Percentiles rank a stretch among this genome's conserved stretches.
phyloP scores from a whole-genome alignment of 2,888 invertebrate genomes.

The Pterostichus niger region DNA sequence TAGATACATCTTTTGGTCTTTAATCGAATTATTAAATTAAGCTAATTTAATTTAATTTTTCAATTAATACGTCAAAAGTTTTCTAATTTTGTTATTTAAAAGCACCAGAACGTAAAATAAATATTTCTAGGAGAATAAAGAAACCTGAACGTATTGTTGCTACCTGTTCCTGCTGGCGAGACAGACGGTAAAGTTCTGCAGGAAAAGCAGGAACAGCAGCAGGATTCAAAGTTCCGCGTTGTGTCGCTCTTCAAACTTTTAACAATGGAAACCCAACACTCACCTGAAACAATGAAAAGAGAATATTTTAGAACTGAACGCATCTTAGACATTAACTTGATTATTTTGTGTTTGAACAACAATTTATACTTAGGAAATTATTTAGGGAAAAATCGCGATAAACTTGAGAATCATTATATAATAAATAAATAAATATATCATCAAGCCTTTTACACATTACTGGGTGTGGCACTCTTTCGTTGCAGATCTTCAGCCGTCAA shows the following conservation, averaged over 20 bases:
- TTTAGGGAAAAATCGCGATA: too few relatives aligned
- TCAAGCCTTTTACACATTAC: too few relatives aligned
- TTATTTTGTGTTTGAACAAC: slow-evolving; percentile 11
- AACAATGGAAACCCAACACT: slow-evolving; percentile 65
- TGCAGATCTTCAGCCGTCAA: too few relatives aligned
- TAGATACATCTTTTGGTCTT: not conserved
- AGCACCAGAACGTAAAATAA: slow-evolving; percentile 15
- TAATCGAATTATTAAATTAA: not conserved
- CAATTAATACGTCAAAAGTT: not conserved
- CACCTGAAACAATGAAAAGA: slow-evolving; percentile 62
- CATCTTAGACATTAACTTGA: slow-evolving; percentile 32
- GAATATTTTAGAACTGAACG: slow-evolving; percentile 18
- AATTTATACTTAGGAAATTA: too few relatives aligned
- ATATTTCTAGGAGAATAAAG: slow-evolving; percentile 12
- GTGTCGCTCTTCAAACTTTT: slow-evolving; percentile 48
- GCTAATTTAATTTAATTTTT: not conserved
- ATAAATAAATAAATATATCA: too few relatives aligned
- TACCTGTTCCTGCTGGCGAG: not conserved
- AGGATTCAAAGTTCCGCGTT: slow-evolving; percentile 17
- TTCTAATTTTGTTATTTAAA: slow-evolving; percentile 16
- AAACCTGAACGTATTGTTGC: not conserved
- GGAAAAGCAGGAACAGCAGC: slow-evolving; percentile 16
- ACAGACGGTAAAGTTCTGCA: slow-evolving; percentile 23
- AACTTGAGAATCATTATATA: too few relatives aligned
- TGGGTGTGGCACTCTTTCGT: too few relatives aligned